phyloP scores from a whole-genome alignment of 2,797 vertebrate genomes.

The Sebastes nivosus region DNA sequence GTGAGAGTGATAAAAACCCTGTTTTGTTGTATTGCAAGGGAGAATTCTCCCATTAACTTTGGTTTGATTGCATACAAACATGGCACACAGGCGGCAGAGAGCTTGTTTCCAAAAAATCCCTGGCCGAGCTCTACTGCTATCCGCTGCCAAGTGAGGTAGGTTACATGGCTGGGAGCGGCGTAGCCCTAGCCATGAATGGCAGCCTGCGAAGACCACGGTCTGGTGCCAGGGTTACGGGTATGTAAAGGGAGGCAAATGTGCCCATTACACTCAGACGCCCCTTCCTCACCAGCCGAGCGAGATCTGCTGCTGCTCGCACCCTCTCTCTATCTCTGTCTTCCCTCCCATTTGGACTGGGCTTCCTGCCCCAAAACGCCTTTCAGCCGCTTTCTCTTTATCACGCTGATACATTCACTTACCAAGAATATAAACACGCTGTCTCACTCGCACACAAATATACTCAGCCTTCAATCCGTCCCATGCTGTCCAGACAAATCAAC shows the following conservation, averaged over 20 bases:
- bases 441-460: conserved; percentile 27
- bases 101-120: conserved; percentile 72
- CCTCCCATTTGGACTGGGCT: conserved; percentile 22
- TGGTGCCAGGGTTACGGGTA: conserved; percentile 61
- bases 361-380: conserved; percentile 32
- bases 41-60: conserved; percentile 76
- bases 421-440: conserved; percentile 41
- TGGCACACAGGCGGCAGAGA: conserved; percentile 54
- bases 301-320: conserved; percentile 25
- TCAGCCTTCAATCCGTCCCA: conserved; percentile 55
- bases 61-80: conserved; percentile 76
- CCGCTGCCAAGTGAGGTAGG: conserved; percentile 71
- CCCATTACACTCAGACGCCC: conserved; percentile 55
- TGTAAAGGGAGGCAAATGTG: conserved; percentile 66
- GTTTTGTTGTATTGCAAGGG: conserved; percentile 66
- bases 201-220: conserved; percentile 50
- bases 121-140: conserved; percentile 40
- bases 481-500: conserved; percentile 71
- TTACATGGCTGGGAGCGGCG: conserved; percentile 64
- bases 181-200: conserved; percentile 55
- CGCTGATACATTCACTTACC: conserved; percentile 49
- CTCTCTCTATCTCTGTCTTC: conserved; percentile 6
- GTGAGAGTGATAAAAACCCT: conserved; percentile 54
- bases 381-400: conserved; percentile 58
- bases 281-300: conserved; percentile 36